Conservation (phyloP, 2,797 vertebrate species). For the Trachurus trachurus region DNA sequence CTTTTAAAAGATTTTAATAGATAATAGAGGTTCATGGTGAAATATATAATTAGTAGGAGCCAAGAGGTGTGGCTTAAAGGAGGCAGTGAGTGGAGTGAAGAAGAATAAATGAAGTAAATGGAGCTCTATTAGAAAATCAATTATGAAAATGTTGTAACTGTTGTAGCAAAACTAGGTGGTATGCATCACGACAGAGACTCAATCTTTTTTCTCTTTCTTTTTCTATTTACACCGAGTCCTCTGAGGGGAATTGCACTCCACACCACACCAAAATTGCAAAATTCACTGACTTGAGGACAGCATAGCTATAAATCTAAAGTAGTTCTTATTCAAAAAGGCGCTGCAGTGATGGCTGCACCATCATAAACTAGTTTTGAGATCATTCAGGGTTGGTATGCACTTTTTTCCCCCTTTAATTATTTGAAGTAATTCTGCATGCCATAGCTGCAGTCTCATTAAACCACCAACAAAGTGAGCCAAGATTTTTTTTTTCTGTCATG, state of each 20-base stretch:
- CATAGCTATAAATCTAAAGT: background rate
- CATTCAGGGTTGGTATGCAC: background rate
- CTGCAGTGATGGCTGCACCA: no score
- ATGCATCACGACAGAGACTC: background rate
- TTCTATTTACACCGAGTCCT: background rate
- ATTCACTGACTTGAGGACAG: background rate
- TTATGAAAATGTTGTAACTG: background rate
- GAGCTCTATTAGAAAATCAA: conserved; percentile 5
- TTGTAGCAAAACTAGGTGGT: background rate
- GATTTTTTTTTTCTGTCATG: no score
- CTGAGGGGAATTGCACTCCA: background rate
- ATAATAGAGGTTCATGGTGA: conserved; percentile 2
- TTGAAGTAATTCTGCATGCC: no score
- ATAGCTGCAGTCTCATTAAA: no score
- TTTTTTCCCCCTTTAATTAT: no score
- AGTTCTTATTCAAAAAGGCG: background rate
- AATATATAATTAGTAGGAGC: background rate
- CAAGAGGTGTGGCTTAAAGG: conserved; percentile 10
- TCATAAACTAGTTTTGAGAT: background rate
- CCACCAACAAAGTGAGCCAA: no score
- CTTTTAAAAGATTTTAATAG: background rate
- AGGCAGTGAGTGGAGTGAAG: conserved; percentile 2
- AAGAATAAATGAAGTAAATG: conserved; percentile 15
- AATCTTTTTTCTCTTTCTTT: background rate
- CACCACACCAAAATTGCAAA: background rate